Evolutionary conservation across 35 echinoderm and acorn worm species (phyloP).

Genomic region (Chiridota heheva): DNA sequence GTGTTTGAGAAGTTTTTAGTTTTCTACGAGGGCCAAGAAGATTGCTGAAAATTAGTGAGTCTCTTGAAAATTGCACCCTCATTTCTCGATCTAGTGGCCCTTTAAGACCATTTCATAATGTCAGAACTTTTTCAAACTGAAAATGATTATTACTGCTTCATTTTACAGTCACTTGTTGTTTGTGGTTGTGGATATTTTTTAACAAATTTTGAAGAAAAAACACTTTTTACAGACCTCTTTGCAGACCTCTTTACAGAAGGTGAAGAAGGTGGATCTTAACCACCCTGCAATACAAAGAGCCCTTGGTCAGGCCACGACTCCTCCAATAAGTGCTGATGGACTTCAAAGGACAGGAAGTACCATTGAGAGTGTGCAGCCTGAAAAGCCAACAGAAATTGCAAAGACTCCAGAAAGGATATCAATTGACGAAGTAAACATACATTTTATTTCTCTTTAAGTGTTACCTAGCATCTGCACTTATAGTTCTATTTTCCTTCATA

Average conservation of each 20-base stretch:
- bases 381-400: not conserved
- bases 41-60: no score
- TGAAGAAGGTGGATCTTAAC: constrained; percentile 68
- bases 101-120: no score
- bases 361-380: not conserved
- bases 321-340: not conserved
- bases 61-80: no score
- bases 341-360: not conserved
- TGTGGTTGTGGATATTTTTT: no score
- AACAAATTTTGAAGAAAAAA: no score
- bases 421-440: constrained; percentile 48
- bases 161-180: no score
- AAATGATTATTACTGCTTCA: no score
- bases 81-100: no score
- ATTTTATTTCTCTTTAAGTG: constrained; percentile 10
- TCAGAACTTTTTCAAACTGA: no score
- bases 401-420: constrained; percentile 2
- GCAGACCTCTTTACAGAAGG: constrained; percentile 41
- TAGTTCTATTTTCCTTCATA: not conserved
- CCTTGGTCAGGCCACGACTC: constrained; percentile 20
- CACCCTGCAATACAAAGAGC: constrained; percentile 87
- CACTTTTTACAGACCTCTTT: no score
- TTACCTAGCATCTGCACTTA: not conserved
- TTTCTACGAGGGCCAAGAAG: no score
- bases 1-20: no score